Evolutionary conservation across 2,888 invertebrate species (phyloP), one percentile per base, ranked within the genome.

Genomic region (Melanotus villosus): DNA sequence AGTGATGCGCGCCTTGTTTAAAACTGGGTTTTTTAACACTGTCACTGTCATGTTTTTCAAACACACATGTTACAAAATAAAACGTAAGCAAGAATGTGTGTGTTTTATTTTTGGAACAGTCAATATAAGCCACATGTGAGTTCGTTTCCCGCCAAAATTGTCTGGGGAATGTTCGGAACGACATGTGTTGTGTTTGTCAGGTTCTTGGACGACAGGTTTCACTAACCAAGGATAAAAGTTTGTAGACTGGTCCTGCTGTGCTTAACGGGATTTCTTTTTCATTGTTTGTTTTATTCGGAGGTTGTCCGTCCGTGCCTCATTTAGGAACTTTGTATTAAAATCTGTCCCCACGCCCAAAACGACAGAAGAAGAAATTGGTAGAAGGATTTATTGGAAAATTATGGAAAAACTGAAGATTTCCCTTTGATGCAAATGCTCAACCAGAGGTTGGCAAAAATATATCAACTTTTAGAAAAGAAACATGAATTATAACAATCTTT

Each of bases 91-190:
- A 56, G 59, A 64, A 59, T 59, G 52, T 54, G n/a, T n/a, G 57
- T 36, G 64, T 50, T 65, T 65, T 68, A 68, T 68, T 68, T 68
- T 59, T 54, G 58, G 68, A 68, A 65, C 64, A 68, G 64, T 50
- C 52, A 68, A 68, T 68, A 68, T 65, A 68, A 64, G 64, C 68
- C 68, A 68, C 64, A 68, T 68, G 68, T 64, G 64, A 64, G 64
- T 64, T 59, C 43, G 23, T 65, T 68, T 68, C 64, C 64, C 64
- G 64, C 64, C 62, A 67, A 67, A 67, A 60, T 67, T 56, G 67
- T 65, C 58, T 67, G 56, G 38, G 62, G 67, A 67, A 67, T 67
- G 67, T 67, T 41, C 16, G 54, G 23, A 41, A 32, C 54, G 56
- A 67, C 67, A 67, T 67, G 64, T 68, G 68, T 59, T 68, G 58